Percentiles rank a stretch among this genome's conserved stretches.
Conservation (phyloP, 2,888 invertebrate species). For the Hololepta plana region DNA sequence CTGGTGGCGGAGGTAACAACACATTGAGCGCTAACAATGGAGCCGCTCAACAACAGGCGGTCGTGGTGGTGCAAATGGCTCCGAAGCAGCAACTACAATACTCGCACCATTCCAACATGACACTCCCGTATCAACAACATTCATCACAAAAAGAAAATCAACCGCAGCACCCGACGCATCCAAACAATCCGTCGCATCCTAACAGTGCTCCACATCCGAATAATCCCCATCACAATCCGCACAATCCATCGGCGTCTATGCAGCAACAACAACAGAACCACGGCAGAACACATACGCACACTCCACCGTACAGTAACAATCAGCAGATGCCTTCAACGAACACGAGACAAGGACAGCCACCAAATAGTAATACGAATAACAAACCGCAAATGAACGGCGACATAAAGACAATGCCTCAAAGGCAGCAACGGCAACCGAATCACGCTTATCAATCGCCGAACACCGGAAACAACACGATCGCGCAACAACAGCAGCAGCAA, state of each 20-base stretch:
- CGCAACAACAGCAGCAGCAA: constrained; percentile 9
- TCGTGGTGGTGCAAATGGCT: too few species aligned
- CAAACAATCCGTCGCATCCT: too few species aligned
- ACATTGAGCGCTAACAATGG: too few species aligned
- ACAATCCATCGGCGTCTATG: constrained; percentile 6
- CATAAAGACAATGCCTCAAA: constrained; percentile 8
- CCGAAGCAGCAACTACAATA: too few species aligned
- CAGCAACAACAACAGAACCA: constrained; percentile 11
- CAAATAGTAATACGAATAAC: constrained; percentile 10
- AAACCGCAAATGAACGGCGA: constrained; percentile 22
- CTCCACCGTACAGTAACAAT: constrained; percentile 13
- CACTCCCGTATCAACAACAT: too few species aligned
- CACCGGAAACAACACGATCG: constrained; percentile 8
- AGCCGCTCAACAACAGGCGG: too few species aligned
- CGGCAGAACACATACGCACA: constrained; percentile 14
- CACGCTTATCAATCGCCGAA: constrained; percentile 19
- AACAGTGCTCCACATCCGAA: constrained; percentile 8
- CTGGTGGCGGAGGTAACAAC: too few species aligned
- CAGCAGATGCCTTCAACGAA: constrained; percentile 5
- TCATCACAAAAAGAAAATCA: too few species aligned
- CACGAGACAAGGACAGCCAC: constrained; percentile 9
- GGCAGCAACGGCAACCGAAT: constrained; percentile 14
- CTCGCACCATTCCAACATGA: too few species aligned
- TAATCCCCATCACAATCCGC: constrained; percentile 6
- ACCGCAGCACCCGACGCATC: too few species aligned